Conservation (phyloP, 2,797 vertebrate genomes). For the Vireo griseus region DNA sequence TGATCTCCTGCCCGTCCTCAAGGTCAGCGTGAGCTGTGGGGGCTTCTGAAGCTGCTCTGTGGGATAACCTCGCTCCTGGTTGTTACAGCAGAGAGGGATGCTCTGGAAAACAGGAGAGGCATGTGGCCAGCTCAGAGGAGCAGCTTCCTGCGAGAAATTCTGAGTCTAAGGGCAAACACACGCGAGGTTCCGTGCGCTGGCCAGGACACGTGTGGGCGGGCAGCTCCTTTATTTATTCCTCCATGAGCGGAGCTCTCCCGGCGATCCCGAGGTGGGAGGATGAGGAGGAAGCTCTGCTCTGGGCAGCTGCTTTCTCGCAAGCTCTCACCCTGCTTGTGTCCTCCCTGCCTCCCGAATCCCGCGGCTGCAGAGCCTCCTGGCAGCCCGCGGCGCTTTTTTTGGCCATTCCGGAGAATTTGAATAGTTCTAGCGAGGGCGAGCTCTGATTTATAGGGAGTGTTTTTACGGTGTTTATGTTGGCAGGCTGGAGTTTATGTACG, state of each 20-base stretch:
- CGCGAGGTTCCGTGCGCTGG: accelerated
- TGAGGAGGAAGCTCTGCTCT: neutral
- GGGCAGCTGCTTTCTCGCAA: neutral
- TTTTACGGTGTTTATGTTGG: conserved; percentile 10
- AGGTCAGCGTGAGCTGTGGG: neutral
- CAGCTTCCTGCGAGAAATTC: neutral
- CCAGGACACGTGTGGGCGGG: neutral
- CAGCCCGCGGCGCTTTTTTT: neutral
- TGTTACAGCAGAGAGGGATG: neutral
- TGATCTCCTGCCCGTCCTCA: neutral
- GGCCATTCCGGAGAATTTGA: neutral
- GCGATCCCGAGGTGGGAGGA: neutral
- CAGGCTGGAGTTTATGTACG: neutral
- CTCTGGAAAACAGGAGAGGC: neutral
- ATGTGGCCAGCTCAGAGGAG: neutral
- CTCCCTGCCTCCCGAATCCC: neutral
- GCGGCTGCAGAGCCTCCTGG: neutral
- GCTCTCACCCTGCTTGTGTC: accelerated
- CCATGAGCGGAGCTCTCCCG: accelerated
- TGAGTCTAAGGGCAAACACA: neutral
- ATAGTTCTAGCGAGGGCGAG: neutral
- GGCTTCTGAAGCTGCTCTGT: neutral
- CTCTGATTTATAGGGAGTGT: neutral
- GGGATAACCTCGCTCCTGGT: neutral
- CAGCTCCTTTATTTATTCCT: neutral